phyloP scores from a whole-genome alignment of 2,797 vertebrate genomes.

The Poecilia gillii region DNA sequence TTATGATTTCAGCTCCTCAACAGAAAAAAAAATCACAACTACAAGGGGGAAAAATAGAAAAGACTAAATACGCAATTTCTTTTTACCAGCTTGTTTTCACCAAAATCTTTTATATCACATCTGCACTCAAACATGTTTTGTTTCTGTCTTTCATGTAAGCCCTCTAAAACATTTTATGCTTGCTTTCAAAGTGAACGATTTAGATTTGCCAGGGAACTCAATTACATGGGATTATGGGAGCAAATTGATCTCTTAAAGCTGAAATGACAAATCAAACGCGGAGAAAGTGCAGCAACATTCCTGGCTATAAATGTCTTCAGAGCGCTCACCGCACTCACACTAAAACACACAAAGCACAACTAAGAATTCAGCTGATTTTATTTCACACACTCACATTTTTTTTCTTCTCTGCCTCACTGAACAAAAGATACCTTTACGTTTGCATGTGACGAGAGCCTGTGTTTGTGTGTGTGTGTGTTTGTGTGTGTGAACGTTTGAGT shows the following conservation, averaged over 20 bases:
- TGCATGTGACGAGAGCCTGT: conserved; percentile 55
- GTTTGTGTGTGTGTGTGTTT: conserved; percentile 1
- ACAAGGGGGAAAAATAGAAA: conserved; percentile 5
- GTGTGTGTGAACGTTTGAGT: background rate
- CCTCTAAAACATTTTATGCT: background rate
- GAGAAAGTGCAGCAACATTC: conserved; percentile 64
- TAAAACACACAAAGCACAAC: conserved; percentile 63
- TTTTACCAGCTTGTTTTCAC: conserved; percentile 64
- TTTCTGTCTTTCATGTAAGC: background rate
- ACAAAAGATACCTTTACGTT: conserved; percentile 84
- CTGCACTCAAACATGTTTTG: background rate
- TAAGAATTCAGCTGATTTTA: conserved; percentile 66
- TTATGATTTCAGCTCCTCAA: conserved; percentile 14
- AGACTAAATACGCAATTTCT: conserved; percentile 37
- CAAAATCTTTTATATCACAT: background rate
- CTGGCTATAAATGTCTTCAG: conserved; percentile 45
- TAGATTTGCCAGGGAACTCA: background rate
- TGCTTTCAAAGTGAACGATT: background rate
- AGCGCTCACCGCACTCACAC: conserved; percentile 61
- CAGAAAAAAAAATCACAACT: conserved; percentile 30
- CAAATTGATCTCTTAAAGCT: conserved; percentile 13
- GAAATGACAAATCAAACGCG: conserved; percentile 53
- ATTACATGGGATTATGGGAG: conserved; percentile 1
- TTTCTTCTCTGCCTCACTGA: conserved; percentile 87
- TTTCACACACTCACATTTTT: conserved; percentile 73